Evolutionary conservation across 1,140 invertebrate species (phyloP).

Genomic region (Lasaia peninsularis): DNA sequence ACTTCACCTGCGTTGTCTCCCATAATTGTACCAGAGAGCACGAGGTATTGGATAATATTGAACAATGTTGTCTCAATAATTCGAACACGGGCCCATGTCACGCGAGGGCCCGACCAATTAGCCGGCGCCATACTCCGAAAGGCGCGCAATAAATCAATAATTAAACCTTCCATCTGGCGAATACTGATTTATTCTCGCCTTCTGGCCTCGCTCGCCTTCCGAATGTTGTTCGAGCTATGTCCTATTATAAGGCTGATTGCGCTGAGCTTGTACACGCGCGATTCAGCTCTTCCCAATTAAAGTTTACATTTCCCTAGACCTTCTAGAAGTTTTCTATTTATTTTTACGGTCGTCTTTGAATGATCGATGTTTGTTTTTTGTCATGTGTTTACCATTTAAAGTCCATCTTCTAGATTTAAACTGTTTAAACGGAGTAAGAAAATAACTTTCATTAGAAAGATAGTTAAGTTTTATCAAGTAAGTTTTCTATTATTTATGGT

Average conservation of each 20-base stretch:
- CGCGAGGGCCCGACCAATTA: conserved; percentile 71
- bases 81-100: conserved; percentile 46
- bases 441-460: too few relatives aligned
- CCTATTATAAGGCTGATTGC: conserved; percentile 20
- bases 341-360: too few relatives aligned
- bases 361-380: too few relatives aligned
- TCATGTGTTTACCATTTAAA: too few relatives aligned
- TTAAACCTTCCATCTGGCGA: conserved; percentile 69
- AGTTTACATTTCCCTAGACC: background rate
- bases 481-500: too few relatives aligned
- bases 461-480: too few relatives aligned
- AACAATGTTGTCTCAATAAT: conserved; percentile 46
- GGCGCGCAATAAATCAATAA: conserved; percentile 71
- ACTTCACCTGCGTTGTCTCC: too few relatives aligned
- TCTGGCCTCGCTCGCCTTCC: conserved; percentile 48
- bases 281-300: conserved; percentile 8
- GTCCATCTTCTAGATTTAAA: too few relatives aligned
- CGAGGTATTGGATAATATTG: conserved; percentile 39
- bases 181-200: conserved; percentile 70
- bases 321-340: background rate
- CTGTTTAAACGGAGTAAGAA: too few relatives aligned
- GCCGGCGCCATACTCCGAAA: conserved; percentile 47
- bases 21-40: background rate
- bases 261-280: background rate
- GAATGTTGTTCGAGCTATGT: conserved; percentile 32